Conservation (phyloP, 2,797 vertebrate species). For the Xerus rutilus region DNA sequence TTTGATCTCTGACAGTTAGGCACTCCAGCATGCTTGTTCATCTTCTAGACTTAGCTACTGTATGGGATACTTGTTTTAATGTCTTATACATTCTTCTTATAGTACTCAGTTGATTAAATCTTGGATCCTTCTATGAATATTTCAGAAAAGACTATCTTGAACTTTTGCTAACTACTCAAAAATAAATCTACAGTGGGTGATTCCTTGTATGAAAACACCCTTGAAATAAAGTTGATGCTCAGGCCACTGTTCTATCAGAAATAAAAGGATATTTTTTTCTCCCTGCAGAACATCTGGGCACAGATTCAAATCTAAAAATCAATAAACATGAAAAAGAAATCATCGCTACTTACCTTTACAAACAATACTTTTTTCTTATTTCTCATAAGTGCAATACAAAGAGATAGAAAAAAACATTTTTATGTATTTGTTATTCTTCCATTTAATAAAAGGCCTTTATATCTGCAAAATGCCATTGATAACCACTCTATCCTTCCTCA, state of each 20-base stretch:
- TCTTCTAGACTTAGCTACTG: not conserved
- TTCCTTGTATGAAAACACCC: not conserved
- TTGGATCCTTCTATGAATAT: conserved; percentile 2
- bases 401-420: not conserved
- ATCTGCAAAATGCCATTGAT: not conserved
- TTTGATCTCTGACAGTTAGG: not conserved
- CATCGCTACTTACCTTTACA: not conserved
- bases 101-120: not conserved
- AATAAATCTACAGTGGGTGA: conserved; percentile 36
- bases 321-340: conserved; percentile 23
- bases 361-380: not conserved
- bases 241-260: not conserved
- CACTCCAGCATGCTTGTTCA: not conserved
- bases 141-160: conserved; percentile 36
- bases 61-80: not conserved
- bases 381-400: not conserved
- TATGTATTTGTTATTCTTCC: not conserved
- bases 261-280: not conserved
- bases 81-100: not conserved
- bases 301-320: not conserved
- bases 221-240: conserved; percentile 54
- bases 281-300: not conserved
- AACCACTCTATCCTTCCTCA: not conserved
- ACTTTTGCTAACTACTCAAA: conserved; percentile 9
- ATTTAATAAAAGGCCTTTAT: not conserved